phyloP scores from a whole-genome alignment of 1,140 invertebrate species.

The Micrasema longulum region DNA sequence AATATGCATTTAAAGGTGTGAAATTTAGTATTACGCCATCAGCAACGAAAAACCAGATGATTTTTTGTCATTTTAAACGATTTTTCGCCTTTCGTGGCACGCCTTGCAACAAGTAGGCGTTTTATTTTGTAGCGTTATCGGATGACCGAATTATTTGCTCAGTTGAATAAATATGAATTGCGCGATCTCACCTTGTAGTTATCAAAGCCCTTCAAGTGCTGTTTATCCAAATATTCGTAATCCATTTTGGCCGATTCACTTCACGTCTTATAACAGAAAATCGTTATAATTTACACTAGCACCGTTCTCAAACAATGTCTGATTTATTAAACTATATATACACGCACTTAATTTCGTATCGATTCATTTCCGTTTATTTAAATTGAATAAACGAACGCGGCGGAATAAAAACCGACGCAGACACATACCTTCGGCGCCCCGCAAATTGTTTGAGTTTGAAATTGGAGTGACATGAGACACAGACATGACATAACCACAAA shows the following conservation, averaged over 20 bases:
- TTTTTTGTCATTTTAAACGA: constrained; percentile 14
- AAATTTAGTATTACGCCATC: background rate
- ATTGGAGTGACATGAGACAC: no score
- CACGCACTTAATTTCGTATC: constrained; percentile 19
- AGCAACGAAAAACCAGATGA: background rate
- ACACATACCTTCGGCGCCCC: constrained; percentile 1
- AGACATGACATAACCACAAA: constrained; percentile 1
- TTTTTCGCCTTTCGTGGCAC: constrained; percentile 11
- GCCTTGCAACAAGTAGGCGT: constrained; percentile 32
- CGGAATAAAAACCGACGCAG: background rate
- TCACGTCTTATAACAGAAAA: constrained; percentile 30
- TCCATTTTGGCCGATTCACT: constrained; percentile 60
- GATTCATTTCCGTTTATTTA: constrained; percentile 45
- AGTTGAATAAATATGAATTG: constrained; percentile 18
- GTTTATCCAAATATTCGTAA: constrained; percentile 80
- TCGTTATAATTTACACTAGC: constrained; percentile 23
- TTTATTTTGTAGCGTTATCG: background rate
- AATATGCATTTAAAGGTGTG: background rate
- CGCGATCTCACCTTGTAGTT: constrained; percentile 84
- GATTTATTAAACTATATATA: constrained; percentile 38
- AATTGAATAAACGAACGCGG: constrained; percentile 43
- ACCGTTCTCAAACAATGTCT: constrained; percentile 23
- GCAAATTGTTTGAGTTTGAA: background rate
- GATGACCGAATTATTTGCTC: background rate
- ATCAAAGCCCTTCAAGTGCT: constrained; percentile 90